phyloP scores from a whole-genome alignment of 2,888 invertebrate genomes.

The Ichneumoninae sp. region DNA sequence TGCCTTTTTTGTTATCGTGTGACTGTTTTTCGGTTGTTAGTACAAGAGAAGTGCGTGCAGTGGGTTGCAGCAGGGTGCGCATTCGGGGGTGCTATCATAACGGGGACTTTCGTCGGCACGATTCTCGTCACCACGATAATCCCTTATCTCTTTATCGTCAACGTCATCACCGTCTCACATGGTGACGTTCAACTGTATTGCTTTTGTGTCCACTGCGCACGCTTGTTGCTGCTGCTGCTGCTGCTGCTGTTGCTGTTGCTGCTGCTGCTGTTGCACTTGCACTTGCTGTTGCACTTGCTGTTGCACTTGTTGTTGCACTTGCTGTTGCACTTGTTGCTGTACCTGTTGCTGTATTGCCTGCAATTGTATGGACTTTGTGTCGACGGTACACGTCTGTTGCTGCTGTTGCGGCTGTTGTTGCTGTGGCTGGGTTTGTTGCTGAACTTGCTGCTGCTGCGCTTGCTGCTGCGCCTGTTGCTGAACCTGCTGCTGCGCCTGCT shows the following conservation, averaged over 20 bases:
- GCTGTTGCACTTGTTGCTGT: slow-evolving; percentile 81
- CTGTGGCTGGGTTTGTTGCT: slow-evolving; percentile 79
- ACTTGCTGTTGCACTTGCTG: slow-evolving; percentile 80
- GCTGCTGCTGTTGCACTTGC: slow-evolving; percentile 79
- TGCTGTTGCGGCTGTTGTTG: slow-evolving; percentile 73
- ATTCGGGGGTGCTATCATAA: slow-evolving; percentile 80
- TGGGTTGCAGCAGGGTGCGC: slow-evolving; percentile 83
- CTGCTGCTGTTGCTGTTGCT: slow-evolving; percentile 80
- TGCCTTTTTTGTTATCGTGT: neutral
- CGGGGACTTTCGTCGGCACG: slow-evolving; percentile 73
- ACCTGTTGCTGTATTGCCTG: slow-evolving; percentile 78
- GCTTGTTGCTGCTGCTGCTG: slow-evolving; percentile 80
- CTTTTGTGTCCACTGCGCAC: slow-evolving; percentile 83
- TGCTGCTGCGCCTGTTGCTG: slow-evolving; percentile 74
- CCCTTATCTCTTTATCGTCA: slow-evolving; percentile 63
- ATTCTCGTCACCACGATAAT: slow-evolving; percentile 49
- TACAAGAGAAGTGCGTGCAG: slow-evolving; percentile 84
- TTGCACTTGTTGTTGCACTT: slow-evolving; percentile 79
- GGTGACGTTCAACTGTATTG: slow-evolving; percentile 84
- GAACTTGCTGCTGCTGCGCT: slow-evolving; percentile 76
- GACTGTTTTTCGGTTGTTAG: slow-evolving; percentile 74
- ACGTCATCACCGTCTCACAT: slow-evolving; percentile 79
- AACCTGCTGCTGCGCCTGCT: slow-evolving; percentile 75
- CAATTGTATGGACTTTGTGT: slow-evolving; percentile 67
- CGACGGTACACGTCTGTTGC: slow-evolving; percentile 73